phyloP scores from a whole-genome alignment of 1,140 invertebrate species.

The Spodoptera litura region DNA sequence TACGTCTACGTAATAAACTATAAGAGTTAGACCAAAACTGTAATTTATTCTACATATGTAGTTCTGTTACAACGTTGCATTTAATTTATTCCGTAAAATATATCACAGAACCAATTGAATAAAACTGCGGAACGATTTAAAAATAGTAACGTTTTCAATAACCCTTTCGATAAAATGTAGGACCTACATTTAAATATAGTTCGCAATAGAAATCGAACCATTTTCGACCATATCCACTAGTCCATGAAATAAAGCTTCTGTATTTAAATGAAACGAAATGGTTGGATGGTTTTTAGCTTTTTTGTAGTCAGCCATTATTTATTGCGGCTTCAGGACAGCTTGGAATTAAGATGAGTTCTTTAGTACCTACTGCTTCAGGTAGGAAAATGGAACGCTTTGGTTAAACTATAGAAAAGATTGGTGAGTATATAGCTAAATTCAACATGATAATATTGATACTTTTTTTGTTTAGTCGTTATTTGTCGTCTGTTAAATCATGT shows the following conservation, averaged over 20 bases:
- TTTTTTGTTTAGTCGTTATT: no score
- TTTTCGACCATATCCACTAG: conserved; percentile 59
- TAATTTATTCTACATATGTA: no score
- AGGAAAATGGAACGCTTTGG: neutral
- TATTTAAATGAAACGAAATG: conserved; percentile 72
- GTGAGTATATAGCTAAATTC: no score
- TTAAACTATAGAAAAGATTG: no score
- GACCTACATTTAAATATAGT: conserved; percentile 31
- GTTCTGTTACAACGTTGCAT: no score
- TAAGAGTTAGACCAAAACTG: no score
- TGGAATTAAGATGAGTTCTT: conserved; percentile 52
- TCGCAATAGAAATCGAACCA: conserved; percentile 41
- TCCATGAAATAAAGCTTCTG: conserved; percentile 72
- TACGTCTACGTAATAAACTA: no score
- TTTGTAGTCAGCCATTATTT: conserved; percentile 62
- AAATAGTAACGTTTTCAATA: conserved; percentile 22
- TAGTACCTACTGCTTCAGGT: neutral
- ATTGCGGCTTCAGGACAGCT: conserved; percentile 50
- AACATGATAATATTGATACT: no score
- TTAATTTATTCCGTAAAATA: no score
- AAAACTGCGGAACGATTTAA: neutral
- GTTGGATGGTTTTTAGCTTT: conserved; percentile 59
- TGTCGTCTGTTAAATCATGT: no score
- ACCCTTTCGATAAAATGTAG: neutral
- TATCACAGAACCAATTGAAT: no score